These are phyloP conservation scores for Lepidothrix coronata DNA, from an alignment of 2,113 vertebrate species.

Conservation along the genomic window DNA sequence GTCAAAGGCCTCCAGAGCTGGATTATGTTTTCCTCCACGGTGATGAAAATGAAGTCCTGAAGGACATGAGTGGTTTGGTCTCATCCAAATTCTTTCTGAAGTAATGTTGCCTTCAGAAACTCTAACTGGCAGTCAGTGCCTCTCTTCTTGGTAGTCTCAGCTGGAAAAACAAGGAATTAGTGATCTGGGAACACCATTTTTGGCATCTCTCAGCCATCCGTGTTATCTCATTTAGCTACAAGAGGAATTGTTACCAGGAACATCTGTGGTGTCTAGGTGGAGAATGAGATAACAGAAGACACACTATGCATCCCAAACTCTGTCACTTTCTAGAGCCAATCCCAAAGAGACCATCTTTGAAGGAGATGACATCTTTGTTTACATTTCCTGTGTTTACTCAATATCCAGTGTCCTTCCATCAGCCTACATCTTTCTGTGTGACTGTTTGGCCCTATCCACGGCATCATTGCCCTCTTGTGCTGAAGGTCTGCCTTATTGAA, in stretches of 20 bases:
- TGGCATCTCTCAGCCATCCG: neutral
- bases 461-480: neutral
- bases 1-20: neutral
- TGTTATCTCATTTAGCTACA: slow-evolving; percentile 20
- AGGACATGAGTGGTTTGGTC: neutral
- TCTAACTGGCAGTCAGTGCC: neutral
- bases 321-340: neutral
- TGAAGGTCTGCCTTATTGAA: neutral
- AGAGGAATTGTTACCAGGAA: neutral
- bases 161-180: slow-evolving; percentile 1
- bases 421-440: neutral
- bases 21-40: neutral
- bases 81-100: slow-evolving; percentile 22
- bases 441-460: neutral
- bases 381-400: neutral
- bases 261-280: neutral
- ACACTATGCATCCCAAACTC: neutral
- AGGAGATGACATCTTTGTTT: neutral
- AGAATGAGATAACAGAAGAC: neutral
- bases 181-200: slow-evolving; percentile 1
- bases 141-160: slow-evolving; percentile 33
- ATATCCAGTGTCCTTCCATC: neutral
- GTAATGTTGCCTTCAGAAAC: neutral
- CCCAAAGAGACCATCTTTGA: neutral
- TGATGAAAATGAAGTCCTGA: neutral